phyloP scores from a whole-genome alignment of 2,797 vertebrate genomes.

The Helarctos malayanus region DNA sequence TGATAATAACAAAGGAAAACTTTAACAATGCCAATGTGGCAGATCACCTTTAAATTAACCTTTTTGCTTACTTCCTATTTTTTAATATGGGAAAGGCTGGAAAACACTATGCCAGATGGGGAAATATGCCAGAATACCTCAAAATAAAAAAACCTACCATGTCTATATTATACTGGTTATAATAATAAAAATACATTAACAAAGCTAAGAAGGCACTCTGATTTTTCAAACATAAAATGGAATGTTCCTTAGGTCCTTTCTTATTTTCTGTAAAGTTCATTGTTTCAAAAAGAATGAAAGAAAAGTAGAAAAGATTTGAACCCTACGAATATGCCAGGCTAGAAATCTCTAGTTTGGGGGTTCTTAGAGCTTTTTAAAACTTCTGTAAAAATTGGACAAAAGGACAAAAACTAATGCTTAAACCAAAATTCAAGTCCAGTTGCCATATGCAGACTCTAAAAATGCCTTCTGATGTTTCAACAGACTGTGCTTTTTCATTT shows the following conservation, averaged over 20 bases:
- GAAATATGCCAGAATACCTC: neutral
- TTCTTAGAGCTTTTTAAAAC: conserved; percentile 53
- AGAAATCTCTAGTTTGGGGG: conserved; percentile 25
- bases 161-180: neutral
- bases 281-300: neutral
- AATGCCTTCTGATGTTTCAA: conserved; percentile 60
- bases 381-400: conserved; percentile 50
- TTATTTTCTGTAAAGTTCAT: conserved; percentile 48
- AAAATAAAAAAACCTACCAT: neutral
- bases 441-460: neutral
- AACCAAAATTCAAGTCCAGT: conserved; percentile 62
- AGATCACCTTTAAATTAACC: conserved; percentile 25
- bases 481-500: conserved; percentile 55
- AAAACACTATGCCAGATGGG: neutral
- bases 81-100: neutral
- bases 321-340: neutral
- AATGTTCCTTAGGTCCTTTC: conserved; percentile 23
- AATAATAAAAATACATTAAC: conserved; percentile 29
- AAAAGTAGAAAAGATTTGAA: neutral
- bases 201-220: neutral
- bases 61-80: neutral
- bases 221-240: conserved; percentile 56
- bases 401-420: conserved; percentile 51
- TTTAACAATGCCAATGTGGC: neutral
- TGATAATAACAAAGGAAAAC: neutral